Percentiles rank a stretch among this genome's conserved stretches.
Conservation (phyloP, 2,888 invertebrate genomes). For the Campopleginae sp. region DNA sequence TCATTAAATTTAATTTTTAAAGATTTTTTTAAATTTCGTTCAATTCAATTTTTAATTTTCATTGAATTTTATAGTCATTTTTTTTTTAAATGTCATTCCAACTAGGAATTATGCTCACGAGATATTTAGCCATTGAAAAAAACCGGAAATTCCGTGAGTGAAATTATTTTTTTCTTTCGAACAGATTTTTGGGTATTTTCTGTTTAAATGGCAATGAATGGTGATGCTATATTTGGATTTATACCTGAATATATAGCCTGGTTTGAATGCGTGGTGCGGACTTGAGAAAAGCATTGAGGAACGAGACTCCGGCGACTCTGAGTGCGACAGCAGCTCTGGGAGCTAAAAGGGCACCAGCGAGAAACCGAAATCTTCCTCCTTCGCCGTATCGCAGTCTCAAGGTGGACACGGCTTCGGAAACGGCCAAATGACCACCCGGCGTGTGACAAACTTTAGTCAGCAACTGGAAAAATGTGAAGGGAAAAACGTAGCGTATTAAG, state of each 20-base stretch:
- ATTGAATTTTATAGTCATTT: too few species aligned
- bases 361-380: conserved; percentile 95
- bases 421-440: conserved; percentile 92
- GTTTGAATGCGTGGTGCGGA: conserved; percentile 91
- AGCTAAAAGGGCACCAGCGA: conserved; percentile 95
- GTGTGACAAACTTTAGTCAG: conserved; percentile 93
- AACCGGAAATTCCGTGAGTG: not conserved
- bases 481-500: conserved; percentile 34
- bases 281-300: conserved; percentile 93
- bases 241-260: conserved; percentile 91
- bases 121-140: not conserved
- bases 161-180: not conserved
- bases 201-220: not conserved
- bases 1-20: too few species aligned
- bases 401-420: conserved; percentile 96
- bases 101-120: too few species aligned
- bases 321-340: conserved; percentile 88
- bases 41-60: too few species aligned
- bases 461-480: conserved; percentile 86
- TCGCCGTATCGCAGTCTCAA: conserved; percentile 95
- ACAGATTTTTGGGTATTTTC: not conserved
- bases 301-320: conserved; percentile 92
- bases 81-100: too few species aligned
- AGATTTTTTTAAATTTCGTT: too few species aligned
- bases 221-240: not conserved